Evolutionary conservation across 2,888 invertebrate species (phyloP).

Genomic region (Lissonota sp.): DNA sequence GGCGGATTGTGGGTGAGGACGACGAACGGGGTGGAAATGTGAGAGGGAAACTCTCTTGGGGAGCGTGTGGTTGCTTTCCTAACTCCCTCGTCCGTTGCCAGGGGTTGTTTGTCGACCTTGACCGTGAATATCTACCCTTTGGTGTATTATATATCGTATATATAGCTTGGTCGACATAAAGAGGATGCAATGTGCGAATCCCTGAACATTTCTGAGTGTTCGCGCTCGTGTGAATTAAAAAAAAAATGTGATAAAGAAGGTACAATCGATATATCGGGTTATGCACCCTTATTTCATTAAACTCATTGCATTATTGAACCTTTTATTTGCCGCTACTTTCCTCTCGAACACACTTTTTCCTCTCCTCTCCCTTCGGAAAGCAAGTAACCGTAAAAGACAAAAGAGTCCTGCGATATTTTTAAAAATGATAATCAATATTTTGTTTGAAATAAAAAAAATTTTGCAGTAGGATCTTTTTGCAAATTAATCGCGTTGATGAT

Average conservation of each 20-base stretch:
- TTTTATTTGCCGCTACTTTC: slow-evolving; percentile 13
- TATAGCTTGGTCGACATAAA: no score
- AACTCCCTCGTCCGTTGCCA: slow-evolving; percentile 44
- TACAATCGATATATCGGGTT: not conserved
- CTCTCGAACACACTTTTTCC: slow-evolving; percentile 22
- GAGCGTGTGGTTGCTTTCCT: slow-evolving; percentile 17
- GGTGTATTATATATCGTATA: not conserved
- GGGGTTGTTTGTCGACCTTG: slow-evolving; percentile 74
- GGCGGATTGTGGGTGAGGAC: slow-evolving; percentile 32
- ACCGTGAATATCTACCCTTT: slow-evolving; percentile 73
- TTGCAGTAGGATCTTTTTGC: no score
- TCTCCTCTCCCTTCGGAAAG: not conserved
- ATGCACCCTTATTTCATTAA: slow-evolving; percentile 35
- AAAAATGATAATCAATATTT: no score
- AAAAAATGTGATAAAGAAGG: no score
- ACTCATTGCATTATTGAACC: slow-evolving; percentile 14
- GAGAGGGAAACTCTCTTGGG: not conserved
- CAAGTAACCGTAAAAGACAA: no score
- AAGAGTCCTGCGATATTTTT: no score
- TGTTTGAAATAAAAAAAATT: no score
- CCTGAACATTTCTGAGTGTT: no score
- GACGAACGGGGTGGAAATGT: slow-evolving; percentile 23
- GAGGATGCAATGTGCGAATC: no score
- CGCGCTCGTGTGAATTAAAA: no score
- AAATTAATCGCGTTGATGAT: no score